Evolutionary conservation across 2,113 vertebrate species (phyloP).

Genomic region (Notiomystis cincta): DNA sequence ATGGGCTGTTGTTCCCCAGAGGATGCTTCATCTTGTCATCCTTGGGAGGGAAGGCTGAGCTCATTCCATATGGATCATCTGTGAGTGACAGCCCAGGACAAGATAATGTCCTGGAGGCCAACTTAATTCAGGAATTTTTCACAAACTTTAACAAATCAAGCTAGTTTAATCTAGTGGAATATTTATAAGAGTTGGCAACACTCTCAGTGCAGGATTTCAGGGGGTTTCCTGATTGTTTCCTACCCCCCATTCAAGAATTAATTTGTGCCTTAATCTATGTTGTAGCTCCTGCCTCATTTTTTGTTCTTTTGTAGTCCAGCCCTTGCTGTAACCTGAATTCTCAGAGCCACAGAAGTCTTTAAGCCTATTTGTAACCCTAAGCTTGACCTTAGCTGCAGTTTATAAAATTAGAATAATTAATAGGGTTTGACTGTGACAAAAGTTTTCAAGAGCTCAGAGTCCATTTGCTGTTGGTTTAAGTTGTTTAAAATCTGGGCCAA

Average conservation of each 20-base stretch:
- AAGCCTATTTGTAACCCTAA: neutral
- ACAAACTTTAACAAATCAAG: neutral
- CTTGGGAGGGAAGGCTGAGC: neutral
- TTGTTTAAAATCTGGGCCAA: neutral
- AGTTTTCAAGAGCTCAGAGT: neutral
- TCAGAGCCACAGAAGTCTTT: neutral
- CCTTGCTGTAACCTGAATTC: neutral
- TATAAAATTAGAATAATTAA: neutral
- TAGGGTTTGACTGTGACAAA: neutral
- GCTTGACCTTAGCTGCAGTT: neutral
- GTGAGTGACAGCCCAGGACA: neutral
- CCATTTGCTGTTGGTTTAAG: neutral
- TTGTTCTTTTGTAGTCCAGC: neutral
- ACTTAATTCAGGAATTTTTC: neutral
- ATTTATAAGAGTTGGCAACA: neutral
- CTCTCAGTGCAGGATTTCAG: neutral
- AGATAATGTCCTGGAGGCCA: neutral
- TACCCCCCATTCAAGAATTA: fast-evolving
- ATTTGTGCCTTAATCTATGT: neutral
- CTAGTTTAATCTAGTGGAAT: neutral
- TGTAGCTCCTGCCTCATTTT: neutral
- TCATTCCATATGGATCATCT: neutral
- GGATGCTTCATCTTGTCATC: neutral
- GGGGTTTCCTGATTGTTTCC: neutral
- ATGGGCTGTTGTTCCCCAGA: neutral